Evolutionary conservation across 1,140 invertebrate species (phyloP), one percentile per base, ranked within the genome.

Genomic region (Drosophila micromelanica): DNA sequence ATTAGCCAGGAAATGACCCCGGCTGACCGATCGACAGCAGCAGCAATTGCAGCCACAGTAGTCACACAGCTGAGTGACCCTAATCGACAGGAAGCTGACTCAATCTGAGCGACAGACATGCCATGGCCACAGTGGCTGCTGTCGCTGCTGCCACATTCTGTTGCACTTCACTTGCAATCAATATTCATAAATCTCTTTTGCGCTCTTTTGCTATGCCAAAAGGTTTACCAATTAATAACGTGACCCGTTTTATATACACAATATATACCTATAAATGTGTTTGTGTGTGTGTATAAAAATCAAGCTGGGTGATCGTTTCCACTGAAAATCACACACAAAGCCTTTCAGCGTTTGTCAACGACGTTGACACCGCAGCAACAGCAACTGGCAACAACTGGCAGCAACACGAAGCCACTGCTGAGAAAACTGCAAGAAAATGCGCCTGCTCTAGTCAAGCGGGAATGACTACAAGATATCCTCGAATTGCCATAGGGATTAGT

Each of bases 81-180:
- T 89, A 89, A 89, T 89, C 84, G 84, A 89, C 84, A 89, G 84
- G 84, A 89, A 89, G 80, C 80, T 89, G 84, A 89, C 80, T 89
- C 84, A 89, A 89, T 90, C 84, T 89, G 63, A 80, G 78, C 69
- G 17, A 48, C 57, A 13, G 56, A 32, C 20, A 72, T 54, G n/a
- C 46, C 68, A 75, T 45, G 52, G 72, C 65, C 42, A 69, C 48
- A 54, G 60, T 38, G 5, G 43, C 30, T 48, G 46, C 57, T 62
- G 70, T 15, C 59, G 43, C 30, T 43, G 46, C 57, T 62, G 70
- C 27, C 59, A 64, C 61, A 67, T 48, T 59, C 30, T 48, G 82
- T 62, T 78, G 82, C 81, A 87, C 74, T 81, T 81, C 82, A 51
- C 57, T 72, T 52, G 82, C 82, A 86, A 86, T 86, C 82, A 86